Evolutionary conservation across 2,113 vertebrate genomes (phyloP), one percentile per base, ranked within the genome.

Genomic region (Furnarius figulus): DNA sequence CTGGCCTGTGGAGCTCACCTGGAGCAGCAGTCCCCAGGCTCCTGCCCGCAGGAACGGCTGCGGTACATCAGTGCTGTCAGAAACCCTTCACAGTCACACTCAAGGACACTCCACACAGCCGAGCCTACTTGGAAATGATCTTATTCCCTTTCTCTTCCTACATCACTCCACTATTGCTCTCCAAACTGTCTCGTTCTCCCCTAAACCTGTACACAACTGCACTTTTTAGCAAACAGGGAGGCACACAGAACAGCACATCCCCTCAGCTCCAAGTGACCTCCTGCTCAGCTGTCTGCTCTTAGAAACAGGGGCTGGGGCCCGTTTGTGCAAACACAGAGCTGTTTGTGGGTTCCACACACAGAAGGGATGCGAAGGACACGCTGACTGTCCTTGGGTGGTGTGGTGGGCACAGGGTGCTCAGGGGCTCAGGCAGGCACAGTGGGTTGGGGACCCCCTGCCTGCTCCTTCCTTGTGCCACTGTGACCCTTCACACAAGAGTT

Each of bases 271-370:
- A 1, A 6, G 75, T 35, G 87, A 67, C 8, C 33, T 76, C 71
- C 21, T 0, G 0, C 50, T 47, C 33, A 0, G 24, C 19, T n/a
- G 31, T 53, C 46, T 37, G 78, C 14, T 2, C n/a, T 9, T 37
- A 31, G 33, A 56, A 39, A 63, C 3, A 18, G 33, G 33, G 27
- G 9, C n/a, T 62, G 75, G 68, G 40, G 19, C 3, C 1, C 3
- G 8, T 50, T 88, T 28, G 61, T 90, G 82, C 28, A 22, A 39
- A 25, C 0, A 1, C 6, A 3, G 53, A 63, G 61, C 39, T 47
- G 39, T 2, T 15, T 7, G 2, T 2, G 46, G 42, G 22, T 33
- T 74, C 42, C 68, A 25, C 14, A 1, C 1, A 7, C 25, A 19
- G 42, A 28, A 67, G 10, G 80, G 68, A 5, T 17, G 11, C 2